These are phyloP conservation scores for Vanessa atalanta DNA, from an alignment of 1,140 invertebrate species.

Conservation along the genomic window DNA sequence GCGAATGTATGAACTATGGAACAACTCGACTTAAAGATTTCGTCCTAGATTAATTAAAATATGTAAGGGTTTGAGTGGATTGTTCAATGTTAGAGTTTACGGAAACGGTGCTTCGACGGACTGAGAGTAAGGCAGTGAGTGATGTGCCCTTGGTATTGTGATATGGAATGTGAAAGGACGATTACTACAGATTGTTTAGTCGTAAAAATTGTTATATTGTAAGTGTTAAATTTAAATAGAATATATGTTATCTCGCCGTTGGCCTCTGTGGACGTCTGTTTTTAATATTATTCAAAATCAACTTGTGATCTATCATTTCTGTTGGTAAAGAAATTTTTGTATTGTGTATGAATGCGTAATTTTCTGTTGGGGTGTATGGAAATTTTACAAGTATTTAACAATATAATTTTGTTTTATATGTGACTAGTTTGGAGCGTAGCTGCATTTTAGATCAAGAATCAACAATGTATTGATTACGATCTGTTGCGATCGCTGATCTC, in stretches of 20 bases:
- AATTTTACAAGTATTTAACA: slow-evolving; percentile 45
- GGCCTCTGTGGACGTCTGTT: slow-evolving; percentile 62
- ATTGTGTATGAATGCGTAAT: slow-evolving; percentile 32
- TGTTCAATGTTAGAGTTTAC: slow-evolving; percentile 13
- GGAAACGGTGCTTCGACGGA: slow-evolving; percentile 58
- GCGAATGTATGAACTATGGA: slow-evolving; percentile 33
- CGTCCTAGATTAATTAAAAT: slow-evolving; percentile 40
- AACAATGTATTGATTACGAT: neutral
- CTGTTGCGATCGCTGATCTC: slow-evolving; percentile 44
- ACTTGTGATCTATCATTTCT: slow-evolving; percentile 39
- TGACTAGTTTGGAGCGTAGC: slow-evolving; percentile 41
- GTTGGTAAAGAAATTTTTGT: slow-evolving; percentile 33
- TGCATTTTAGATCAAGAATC: slow-evolving; percentile 22
- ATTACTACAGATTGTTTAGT: slow-evolving; percentile 55
- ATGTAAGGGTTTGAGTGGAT: slow-evolving; percentile 39
- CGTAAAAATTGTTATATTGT: slow-evolving; percentile 64
- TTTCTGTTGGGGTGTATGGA: slow-evolving; percentile 43
- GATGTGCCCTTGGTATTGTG: slow-evolving; percentile 68
- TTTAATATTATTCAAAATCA: slow-evolving; percentile 76
- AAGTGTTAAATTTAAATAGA: slow-evolving; percentile 77
- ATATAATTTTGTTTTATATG: slow-evolving; percentile 42
- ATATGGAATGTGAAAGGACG: slow-evolving; percentile 53
- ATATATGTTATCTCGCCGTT: slow-evolving; percentile 64
- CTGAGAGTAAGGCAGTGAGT: slow-evolving; percentile 48
- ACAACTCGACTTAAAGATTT: slow-evolving; percentile 51